Evolutionary conservation across 2,113 vertebrate genomes (phyloP), one percentile per base, ranked within the genome.

Genomic region (Psilopsiagon aymara): DNA sequence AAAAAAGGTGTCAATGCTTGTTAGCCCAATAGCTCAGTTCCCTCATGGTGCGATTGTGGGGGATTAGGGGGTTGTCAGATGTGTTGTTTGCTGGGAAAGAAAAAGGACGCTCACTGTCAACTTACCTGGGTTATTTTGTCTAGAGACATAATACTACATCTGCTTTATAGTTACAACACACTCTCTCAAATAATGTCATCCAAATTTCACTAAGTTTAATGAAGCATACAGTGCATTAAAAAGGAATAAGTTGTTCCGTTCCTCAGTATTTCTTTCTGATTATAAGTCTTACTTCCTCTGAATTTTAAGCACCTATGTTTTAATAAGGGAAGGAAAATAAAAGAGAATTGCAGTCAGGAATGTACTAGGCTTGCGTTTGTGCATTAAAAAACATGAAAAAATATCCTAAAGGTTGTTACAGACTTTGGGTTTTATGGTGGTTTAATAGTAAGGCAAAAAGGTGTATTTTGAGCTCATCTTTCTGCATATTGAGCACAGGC

Each of bases 361-460:
- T 51, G 41, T 80, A 64, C 29, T 35, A 52, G 35, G 29, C 39
- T 86, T 75, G 47, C 90, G 39, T 92, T 51, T 46, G 17, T 86
- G 64, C 57, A 86, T 90, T 71, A 63, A 59, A 89, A 94, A 89
- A 29, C 46, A 83, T 76, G 93, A 77, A 37, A 90, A 84, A 17
- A 71, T 94, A 37, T 43, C 81, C 78, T 82, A 94, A 91, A 94
- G 52, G 59, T 81, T 95, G 43, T 84, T 94, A 67, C 68, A 92
- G 78, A 51, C 31, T 91, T 94, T 82, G 73, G 28, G 69, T 90
- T 86, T 95, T 62, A 74, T 59, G 10, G 7, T 84, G 20, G 67
- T 95, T 89, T 86, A 94, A 90, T 35, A 86, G 20, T n/a, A 95
- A 90, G 85, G 28, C 74, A 83, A 74, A 95, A 95, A 84, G 39